phyloP scores from a whole-genome alignment of 1,140 invertebrate genomes.

The Drosophila santomea region DNA sequence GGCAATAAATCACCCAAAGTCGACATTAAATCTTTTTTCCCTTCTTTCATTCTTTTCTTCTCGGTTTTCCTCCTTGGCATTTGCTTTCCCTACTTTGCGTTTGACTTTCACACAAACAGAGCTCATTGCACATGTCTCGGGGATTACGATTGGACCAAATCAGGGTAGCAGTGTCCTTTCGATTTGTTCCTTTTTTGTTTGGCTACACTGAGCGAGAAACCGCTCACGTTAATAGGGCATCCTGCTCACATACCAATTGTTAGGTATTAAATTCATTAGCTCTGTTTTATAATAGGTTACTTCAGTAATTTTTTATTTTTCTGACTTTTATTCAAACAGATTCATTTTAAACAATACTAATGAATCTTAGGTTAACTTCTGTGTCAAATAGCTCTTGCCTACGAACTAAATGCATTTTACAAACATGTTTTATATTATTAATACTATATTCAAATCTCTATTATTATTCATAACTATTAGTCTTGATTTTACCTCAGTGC shows the following conservation, averaged over 20 bases:
- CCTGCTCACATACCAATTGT: no score
- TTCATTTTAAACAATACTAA: no score
- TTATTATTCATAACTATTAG: background rate
- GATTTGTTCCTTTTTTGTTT: slow-evolving; percentile 21
- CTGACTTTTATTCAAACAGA: no score
- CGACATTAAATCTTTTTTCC: slow-evolving; percentile 84
- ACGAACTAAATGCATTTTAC: no score
- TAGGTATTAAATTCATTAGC: background rate
- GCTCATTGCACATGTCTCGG: slow-evolving; percentile 67
- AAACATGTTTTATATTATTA: no score
- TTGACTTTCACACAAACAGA: slow-evolving; percentile 76
- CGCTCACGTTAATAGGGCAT: background rate
- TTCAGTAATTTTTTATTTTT: no score
- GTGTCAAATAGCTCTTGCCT: no score
- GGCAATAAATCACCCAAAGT: slow-evolving; percentile 85
- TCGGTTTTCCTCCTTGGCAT: slow-evolving; percentile 40
- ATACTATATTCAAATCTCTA: no score
- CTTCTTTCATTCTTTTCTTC: slow-evolving; percentile 40
- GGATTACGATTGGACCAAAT: slow-evolving; percentile 52
- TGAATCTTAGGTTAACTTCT: no score
- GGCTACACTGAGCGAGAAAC: slow-evolving; percentile 3
- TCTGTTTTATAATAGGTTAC: no score
- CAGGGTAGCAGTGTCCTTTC: slow-evolving; percentile 37
- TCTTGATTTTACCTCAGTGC: background rate
- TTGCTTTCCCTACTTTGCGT: slow-evolving; percentile 58